These are phyloP conservation scores for human (Homo sapiens) DNA, from an alignment of 2,113 vertebrate genomes.

Conservation along the genomic window GRCh38 chr2:23231501-23232000, in stretches of 20 bases:
- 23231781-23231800: neutral
- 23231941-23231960: neutral
- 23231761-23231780: neutral
- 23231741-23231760: neutral
- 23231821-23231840: neutral
- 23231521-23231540: neutral
- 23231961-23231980: neutral
- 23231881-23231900: neutral
- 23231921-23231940: neutral
- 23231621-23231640: neutral
- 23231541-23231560: neutral
- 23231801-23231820: neutral
- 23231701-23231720: slow-evolving; percentile 38
- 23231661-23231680: neutral
- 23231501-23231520: neutral
- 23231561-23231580: neutral
- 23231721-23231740: slow-evolving; percentile 14
- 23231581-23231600: neutral
- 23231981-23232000: neutral
- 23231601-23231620: neutral
- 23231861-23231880: neutral
- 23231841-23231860: neutral
- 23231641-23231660: neutral
- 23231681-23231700: slow-evolving; percentile 17
- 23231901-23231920: neutral